Evolutionary conservation across 2,888 invertebrate species (phyloP).

Genomic region (Andrena minutula): DNA sequence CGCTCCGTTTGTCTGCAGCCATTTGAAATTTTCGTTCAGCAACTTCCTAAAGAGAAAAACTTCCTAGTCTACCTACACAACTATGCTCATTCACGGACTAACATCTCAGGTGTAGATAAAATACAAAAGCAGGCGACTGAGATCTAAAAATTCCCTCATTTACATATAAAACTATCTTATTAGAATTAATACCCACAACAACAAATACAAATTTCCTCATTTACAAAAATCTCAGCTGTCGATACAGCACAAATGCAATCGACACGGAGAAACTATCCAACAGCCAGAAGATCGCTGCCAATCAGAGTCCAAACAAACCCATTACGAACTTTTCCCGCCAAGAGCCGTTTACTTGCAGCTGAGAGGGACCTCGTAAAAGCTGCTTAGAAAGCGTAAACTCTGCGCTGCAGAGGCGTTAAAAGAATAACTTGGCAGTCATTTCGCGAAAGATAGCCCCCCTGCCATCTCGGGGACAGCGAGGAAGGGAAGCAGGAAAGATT

Average conservation of each 20-base stretch:
- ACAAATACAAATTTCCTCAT: too few relatives aligned
- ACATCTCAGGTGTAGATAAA: too few relatives aligned
- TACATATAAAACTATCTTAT: too few relatives aligned
- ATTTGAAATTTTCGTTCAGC: background rate
- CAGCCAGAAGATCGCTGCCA: too few relatives aligned
- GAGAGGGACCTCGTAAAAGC: constrained; percentile 15
- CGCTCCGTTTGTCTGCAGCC: background rate
- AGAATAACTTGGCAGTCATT: constrained; percentile 14
- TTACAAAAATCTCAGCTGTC: too few relatives aligned
- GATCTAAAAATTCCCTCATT: too few relatives aligned
- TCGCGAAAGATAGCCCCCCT: constrained; percentile 22
- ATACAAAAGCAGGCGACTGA: too few relatives aligned
- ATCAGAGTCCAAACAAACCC: background rate
- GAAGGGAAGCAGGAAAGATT: constrained; percentile 23
- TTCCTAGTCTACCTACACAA: background rate
- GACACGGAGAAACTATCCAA: too few relatives aligned
- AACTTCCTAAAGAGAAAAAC: background rate
- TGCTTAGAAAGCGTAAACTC: constrained; percentile 43
- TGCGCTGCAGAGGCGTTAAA: background rate
- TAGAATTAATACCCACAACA: too few relatives aligned
- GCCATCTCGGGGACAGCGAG: constrained; percentile 8
- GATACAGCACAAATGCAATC: too few relatives aligned
- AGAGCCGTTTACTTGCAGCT: background rate
- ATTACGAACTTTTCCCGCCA: constrained; percentile 11
- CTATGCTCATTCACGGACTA: too few relatives aligned